phyloP scores from a whole-genome alignment of 1,140 invertebrate species.

The Zaprionus taronus region DNA sequence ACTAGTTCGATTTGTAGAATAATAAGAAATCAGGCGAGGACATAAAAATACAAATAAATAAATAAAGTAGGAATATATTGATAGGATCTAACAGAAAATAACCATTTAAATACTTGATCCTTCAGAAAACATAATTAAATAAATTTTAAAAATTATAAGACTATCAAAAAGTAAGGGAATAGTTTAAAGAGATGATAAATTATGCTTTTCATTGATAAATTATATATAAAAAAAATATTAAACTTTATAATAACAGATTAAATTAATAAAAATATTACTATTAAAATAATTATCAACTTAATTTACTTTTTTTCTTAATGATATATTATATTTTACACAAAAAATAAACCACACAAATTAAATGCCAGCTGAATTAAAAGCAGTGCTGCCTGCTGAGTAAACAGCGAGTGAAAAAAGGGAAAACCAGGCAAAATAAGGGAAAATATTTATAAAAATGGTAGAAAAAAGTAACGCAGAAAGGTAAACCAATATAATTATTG shows the following conservation, averaged over 20 bases:
- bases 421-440: slow-evolving; percentile 8
- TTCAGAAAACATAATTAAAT: too few species aligned
- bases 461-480: slow-evolving; percentile 47
- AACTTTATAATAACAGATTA: slow-evolving; percentile 29
- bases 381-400: neutral
- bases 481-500: slow-evolving; percentile 84
- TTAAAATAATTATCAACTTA: too few species aligned
- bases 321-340: neutral
- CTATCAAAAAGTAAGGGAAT: too few species aligned
- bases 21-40: neutral
- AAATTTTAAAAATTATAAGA: too few species aligned
- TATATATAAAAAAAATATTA: neutral
- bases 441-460: slow-evolving; percentile 19
- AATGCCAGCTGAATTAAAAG: slow-evolving; percentile 47
- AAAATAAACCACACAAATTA: neutral
- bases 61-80: neutral
- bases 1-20: neutral
- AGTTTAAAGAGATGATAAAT: too few species aligned
- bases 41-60: neutral
- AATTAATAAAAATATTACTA: too few species aligned
- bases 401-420: slow-evolving; percentile 18
- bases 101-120: too few species aligned
- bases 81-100: fast-evolving
- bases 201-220: neutral
- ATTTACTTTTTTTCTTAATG: too few species aligned